A percentile compares a stretch with the other conserved stretches of the same genome.
These are phyloP conservation scores for Gopherus flavomarginatus DNA, from an alignment of 2,113 vertebrate species.

Conservation along the genomic window DNA sequence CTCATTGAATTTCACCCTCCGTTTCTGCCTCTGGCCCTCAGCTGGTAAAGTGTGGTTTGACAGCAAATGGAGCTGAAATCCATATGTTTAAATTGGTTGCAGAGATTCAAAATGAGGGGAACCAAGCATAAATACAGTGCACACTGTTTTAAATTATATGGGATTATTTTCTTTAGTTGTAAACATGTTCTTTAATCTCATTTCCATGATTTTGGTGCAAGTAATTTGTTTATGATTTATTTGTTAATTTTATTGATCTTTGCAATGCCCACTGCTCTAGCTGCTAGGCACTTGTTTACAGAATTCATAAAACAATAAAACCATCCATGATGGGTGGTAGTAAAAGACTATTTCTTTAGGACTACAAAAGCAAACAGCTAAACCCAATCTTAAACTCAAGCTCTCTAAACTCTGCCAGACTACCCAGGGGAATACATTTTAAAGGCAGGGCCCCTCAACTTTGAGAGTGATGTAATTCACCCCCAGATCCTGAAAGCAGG, in stretches of 20 bases:
- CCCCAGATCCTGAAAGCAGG: background rate
- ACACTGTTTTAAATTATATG: background rate
- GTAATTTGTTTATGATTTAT: background rate
- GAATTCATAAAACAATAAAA: background rate
- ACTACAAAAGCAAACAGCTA: background rate
- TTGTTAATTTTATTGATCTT: background rate
- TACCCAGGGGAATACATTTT: background rate
- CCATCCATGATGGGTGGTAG: background rate
- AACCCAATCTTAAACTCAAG: background rate
- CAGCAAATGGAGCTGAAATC: background rate
- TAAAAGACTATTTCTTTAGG: background rate
- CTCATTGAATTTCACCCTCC: background rate
- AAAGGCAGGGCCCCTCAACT: background rate
- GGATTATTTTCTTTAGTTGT: background rate
- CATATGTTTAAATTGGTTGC: background rate
- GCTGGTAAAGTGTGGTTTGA: background rate
- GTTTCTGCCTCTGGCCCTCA: background rate
- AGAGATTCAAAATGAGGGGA: background rate
- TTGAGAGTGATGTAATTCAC: background rate
- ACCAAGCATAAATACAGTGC: background rate
- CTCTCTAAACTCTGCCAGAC: background rate
- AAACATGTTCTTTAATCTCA: background rate
- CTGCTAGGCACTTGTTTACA: background rate
- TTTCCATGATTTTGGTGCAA: background rate
- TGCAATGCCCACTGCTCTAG: background rate